phyloP scores from a whole-genome alignment of 2,113 vertebrate species.

The Heterocephalus glaber region DNA sequence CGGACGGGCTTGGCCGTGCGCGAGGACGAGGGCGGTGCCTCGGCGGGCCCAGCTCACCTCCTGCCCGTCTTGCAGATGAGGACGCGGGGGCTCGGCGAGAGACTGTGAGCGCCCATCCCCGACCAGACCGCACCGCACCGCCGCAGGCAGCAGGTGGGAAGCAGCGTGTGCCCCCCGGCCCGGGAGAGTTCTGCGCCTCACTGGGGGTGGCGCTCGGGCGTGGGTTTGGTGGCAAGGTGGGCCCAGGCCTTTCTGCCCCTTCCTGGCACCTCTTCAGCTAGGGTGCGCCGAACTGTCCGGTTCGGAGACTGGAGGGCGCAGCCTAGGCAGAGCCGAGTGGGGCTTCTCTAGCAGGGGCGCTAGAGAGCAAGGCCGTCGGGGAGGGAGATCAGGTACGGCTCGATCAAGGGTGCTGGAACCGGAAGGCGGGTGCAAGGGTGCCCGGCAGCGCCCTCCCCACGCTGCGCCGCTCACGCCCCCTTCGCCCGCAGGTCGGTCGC shows the following conservation, averaged over 20 bases:
- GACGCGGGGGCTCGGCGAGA: not conserved
- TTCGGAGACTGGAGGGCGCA: not conserved
- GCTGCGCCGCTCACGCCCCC: not conserved
- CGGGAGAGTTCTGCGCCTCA: not conserved
- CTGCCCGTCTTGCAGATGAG: slow-evolving; percentile 39
- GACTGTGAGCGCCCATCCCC: not conserved
- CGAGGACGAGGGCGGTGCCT: not conserved
- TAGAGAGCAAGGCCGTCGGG: not conserved
- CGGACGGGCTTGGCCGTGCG: not conserved
- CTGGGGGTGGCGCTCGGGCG: not conserved
- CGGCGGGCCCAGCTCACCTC: not conserved
- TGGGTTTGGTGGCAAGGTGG: not conserved
- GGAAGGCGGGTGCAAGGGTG: not conserved
- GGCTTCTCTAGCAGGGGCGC: not conserved
- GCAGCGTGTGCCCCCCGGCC: not conserved
- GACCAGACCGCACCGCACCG: not conserved
- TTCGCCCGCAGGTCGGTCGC: not conserved
- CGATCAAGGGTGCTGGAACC: not conserved
- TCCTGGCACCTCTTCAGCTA: not conserved
- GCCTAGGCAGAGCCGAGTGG: not conserved
- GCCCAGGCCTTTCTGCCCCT: not conserved
- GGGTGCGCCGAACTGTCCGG: not conserved
- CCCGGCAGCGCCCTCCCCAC: not conserved
- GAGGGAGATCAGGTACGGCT: not conserved
- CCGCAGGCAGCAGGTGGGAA: not conserved